Evolutionary conservation across 2,888 invertebrate species (phyloP), one percentile per base, ranked within the genome.

Genomic region (Syritta pipiens): DNA sequence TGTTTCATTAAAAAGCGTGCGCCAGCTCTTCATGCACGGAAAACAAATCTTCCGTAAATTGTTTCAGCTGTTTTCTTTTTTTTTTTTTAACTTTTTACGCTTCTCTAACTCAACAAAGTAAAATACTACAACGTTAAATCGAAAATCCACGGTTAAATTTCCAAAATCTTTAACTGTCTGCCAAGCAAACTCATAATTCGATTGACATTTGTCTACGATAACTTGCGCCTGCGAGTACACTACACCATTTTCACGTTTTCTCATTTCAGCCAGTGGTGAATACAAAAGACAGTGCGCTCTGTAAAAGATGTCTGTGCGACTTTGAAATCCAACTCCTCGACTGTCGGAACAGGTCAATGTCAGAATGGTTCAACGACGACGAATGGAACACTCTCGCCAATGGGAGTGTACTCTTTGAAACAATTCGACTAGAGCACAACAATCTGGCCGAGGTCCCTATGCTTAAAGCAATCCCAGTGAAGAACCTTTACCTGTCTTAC

Each of bases 401-500:
- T 71, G 86, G 84, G 0, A 84, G 86, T 55, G 19, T 85, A 0
- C 35, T 81, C 1, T 88, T 88, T 40, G 84, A 87, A 20, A 85
- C 83, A 0, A 84, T 89, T 0, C 85, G 84, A 2, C 44, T 89
- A 55, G 85, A 86, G 28, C 74, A 86, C 68, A 89, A 88, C 62
- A 84, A 84, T 10, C 71, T 89, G 0, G 84, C 84, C 0, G 24
- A 10, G 0, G 75, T 89, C 17, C 83, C 86, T 1, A 57, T 71
- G 1, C 90, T 95, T 9, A 92, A 93, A 0, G 85, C 89, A 1
- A 86, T 91, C 10, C 88, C 84, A 0, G 84, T 89, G 85, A 74
- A 88, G 55, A 89, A 90, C 22, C 85, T 95, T 20, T 92, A 93
- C 83, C 88, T 95, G 4, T 91, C 91, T 0, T 86, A 90, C 55